These are phyloP conservation scores for Gallinago stenura DNA, from an alignment of 2,797 vertebrate genomes.

Conservation along the genomic window DNA sequence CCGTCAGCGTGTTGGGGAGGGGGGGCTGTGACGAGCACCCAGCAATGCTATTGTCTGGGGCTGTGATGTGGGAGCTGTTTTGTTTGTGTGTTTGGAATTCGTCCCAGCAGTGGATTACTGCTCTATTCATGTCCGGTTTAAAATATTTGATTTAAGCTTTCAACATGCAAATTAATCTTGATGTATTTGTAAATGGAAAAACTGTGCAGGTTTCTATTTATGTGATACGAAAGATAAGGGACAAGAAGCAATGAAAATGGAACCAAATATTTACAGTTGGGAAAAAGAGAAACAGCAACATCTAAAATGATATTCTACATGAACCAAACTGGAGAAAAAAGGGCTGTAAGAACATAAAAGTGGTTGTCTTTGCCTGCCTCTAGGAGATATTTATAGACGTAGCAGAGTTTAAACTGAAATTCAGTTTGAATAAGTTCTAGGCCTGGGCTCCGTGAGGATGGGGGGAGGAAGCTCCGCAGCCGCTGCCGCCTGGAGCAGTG, in stretches of 20 bases:
- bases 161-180: constrained; percentile 72
- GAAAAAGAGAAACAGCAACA: constrained; percentile 34
- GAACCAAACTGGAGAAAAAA: background rate
- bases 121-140: constrained; percentile 58
- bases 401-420: background rate
- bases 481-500: background rate
- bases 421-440: background rate
- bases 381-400: background rate
- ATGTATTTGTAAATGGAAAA: constrained; percentile 42
- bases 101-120: constrained; percentile 67
- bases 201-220: constrained; percentile 53
- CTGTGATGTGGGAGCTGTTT: constrained; percentile 21
- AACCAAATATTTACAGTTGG: constrained; percentile 62
- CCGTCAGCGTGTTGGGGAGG: background rate
- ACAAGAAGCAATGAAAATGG: constrained; percentile 37
- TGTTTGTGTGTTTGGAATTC: constrained; percentile 65
- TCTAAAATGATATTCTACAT: background rate
- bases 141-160: constrained; percentile 72
- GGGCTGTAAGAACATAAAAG: background rate
- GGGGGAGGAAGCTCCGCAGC: background rate
- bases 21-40: constrained; percentile 36
- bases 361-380: background rate
- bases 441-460: background rate
- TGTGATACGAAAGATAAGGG: constrained; percentile 23
- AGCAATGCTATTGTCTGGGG: constrained; percentile 10